Conservation (phyloP, 2,888 invertebrate species). For the Protula sp. region DNA sequence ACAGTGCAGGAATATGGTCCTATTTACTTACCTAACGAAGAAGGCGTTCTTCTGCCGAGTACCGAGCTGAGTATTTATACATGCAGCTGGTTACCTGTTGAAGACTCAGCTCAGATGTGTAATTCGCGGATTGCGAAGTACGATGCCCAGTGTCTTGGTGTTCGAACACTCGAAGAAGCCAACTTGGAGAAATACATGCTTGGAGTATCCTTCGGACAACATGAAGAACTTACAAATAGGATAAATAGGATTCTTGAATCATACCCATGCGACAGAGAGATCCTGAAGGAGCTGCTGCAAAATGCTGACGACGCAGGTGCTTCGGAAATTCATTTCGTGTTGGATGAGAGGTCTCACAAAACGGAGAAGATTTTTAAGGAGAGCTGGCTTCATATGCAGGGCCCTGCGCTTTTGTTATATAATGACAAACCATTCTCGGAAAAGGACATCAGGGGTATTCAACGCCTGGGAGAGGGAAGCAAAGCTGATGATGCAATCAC, state of each 20-base stretch:
- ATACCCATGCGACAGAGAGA: constrained; percentile 22
- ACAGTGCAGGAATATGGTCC: constrained; percentile 8
- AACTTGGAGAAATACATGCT: neutral
- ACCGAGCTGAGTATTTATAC: constrained; percentile 27
- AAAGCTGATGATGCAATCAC: constrained; percentile 19
- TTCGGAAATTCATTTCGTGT: constrained; percentile 36
- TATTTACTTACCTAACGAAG: constrained; percentile 27
- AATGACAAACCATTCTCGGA: constrained; percentile 23
- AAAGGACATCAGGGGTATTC: constrained; percentile 21
- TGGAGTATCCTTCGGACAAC: constrained; percentile 12
- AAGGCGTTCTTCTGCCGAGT: constrained; percentile 19
- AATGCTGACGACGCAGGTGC: constrained; percentile 45
- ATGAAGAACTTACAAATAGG: constrained; percentile 11
- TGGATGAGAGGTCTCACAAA: constrained; percentile 27
- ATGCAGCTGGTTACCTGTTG: constrained; percentile 15
- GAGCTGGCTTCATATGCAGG: constrained; percentile 18
- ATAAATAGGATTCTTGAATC: constrained; percentile 12
- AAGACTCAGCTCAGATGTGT: neutral
- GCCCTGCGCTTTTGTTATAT: constrained; percentile 24
- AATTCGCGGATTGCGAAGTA: constrained; percentile 22
- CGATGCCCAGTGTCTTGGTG: too few relatives aligned
- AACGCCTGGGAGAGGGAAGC: constrained; percentile 25
- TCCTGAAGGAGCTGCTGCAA: constrained; percentile 43
- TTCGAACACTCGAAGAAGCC: constrained; percentile 15
- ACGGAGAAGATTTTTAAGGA: constrained; percentile 23